These are phyloP conservation scores for Ladona fulva DNA, from an alignment of 1,140 invertebrate species.

Conservation along the genomic window DNA sequence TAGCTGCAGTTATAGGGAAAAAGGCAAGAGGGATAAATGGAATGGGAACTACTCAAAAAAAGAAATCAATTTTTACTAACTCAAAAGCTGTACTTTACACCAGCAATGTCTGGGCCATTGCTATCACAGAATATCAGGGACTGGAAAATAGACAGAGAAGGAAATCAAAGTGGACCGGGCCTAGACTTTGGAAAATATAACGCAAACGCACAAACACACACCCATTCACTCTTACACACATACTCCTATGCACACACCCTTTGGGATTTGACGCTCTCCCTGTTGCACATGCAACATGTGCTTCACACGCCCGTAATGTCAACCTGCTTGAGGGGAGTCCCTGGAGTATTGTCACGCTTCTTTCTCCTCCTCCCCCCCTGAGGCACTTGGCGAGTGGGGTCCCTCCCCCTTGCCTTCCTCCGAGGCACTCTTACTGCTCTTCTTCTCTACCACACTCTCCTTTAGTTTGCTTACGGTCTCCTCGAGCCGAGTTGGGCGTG, in stretches of 20 bases:
- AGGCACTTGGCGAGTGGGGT: background rate
- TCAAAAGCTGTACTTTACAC: background rate
- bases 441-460: slow-evolving; percentile 5
- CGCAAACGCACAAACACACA: background rate
- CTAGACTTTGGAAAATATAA: background rate
- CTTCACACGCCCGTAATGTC: background rate
- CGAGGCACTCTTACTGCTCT: background rate
- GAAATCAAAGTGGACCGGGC: background rate
- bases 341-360: background rate
- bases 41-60: background rate
- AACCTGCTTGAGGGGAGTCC: background rate
- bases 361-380: background rate
- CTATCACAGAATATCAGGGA: background rate
- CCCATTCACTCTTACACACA: background rate
- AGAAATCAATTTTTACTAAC: background rate
- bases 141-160: slow-evolving; percentile 1
- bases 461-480: slow-evolving; percentile 10
- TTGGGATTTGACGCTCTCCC: background rate
- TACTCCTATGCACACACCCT: background rate
- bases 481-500: background rate
- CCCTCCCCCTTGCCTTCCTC: background rate
- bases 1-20: background rate
- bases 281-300: background rate
- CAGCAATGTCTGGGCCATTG: background rate
- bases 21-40: background rate